Evolutionary conservation across 2,113 vertebrate genomes (phyloP).

Genomic region (Anser cygnoides): DNA sequence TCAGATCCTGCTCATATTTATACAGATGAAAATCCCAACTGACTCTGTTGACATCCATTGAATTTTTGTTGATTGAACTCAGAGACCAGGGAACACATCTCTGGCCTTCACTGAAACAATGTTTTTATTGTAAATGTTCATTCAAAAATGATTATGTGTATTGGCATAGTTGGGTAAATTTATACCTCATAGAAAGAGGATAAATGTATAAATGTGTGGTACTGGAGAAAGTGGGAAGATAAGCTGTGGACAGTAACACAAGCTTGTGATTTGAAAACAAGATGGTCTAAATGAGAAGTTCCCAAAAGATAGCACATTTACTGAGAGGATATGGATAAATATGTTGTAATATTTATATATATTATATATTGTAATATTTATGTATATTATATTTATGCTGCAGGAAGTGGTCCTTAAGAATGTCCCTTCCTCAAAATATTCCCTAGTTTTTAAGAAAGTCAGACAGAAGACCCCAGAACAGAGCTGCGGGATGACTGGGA

Average conservation of each 20-base stretch:
- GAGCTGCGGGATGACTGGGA: not conserved
- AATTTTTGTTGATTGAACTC: not conserved
- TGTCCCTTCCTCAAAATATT: not conserved
- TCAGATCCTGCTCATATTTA: conserved; percentile 37
- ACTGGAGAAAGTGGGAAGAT: not conserved
- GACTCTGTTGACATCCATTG: not conserved
- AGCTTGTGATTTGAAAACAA: not conserved
- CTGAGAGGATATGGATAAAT: not conserved
- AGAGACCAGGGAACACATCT: not conserved
- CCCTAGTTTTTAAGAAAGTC: not conserved
- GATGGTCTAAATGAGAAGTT: not conserved
- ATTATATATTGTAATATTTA: no score
- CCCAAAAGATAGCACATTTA: not conserved
- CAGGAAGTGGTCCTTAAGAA: not conserved
- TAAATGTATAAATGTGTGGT: not conserved
- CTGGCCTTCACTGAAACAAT: not conserved
- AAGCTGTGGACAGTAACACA: not conserved
- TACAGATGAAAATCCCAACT: conserved; percentile 23
- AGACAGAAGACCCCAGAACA: not conserved
- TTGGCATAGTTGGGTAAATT: not conserved
- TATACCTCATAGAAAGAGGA: not conserved
- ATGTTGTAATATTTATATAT: not conserved
- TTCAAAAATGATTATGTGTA: not conserved
- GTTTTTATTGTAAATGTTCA: not conserved
- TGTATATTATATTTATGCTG: not conserved